A percentile compares a stretch with the other conserved stretches of the same genome.
These are phyloP conservation scores for Leistus spinibarbis DNA, from an alignment of 2,888 invertebrate genomes.

Conservation along the genomic window DNA sequence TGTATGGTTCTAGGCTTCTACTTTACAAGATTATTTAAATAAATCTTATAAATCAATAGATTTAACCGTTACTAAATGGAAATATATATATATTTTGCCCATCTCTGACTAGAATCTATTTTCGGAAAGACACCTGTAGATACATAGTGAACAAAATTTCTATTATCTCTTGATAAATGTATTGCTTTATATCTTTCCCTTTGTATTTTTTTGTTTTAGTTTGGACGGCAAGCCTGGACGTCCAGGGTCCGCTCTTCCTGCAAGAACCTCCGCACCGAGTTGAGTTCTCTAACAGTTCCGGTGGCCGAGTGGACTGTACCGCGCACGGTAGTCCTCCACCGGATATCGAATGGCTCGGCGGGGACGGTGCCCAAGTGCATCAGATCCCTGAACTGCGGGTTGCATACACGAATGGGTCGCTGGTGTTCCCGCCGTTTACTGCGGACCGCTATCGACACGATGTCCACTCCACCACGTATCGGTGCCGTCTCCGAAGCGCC, in stretches of 20 bases:
- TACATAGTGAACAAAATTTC: not conserved
- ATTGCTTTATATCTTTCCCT: not conserved
- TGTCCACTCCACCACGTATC: constrained; percentile 83
- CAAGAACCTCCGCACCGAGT: constrained; percentile 75
- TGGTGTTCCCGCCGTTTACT: constrained; percentile 84
- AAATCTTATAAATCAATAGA: too few relatives aligned
- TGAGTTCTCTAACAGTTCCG: constrained; percentile 79
- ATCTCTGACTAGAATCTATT: not conserved
- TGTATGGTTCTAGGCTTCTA: too few relatives aligned
- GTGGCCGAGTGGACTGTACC: constrained; percentile 71
- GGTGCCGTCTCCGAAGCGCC: constrained; percentile 70
- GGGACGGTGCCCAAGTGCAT: constrained; percentile 10
- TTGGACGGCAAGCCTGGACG: constrained; percentile 61
- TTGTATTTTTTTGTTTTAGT: constrained; percentile 43
- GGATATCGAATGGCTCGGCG: constrained; percentile 75
- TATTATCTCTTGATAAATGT: too few relatives aligned
- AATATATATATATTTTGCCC: not conserved
- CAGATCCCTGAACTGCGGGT: constrained; percentile 74
- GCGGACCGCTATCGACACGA: constrained; percentile 81
- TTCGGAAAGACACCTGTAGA: not conserved
- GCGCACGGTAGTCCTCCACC: constrained; percentile 72
- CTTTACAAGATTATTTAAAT: too few relatives aligned
- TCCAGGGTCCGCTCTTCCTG: constrained; percentile 71
- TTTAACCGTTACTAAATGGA: not conserved
- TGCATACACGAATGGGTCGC: constrained; percentile 80